A percentile compares a stretch with the other conserved stretches of the same genome.
These are phyloP conservation scores for Microcebus jonahi DNA, from an alignment of 2,113 vertebrate species.

Conservation along the genomic window DNA sequence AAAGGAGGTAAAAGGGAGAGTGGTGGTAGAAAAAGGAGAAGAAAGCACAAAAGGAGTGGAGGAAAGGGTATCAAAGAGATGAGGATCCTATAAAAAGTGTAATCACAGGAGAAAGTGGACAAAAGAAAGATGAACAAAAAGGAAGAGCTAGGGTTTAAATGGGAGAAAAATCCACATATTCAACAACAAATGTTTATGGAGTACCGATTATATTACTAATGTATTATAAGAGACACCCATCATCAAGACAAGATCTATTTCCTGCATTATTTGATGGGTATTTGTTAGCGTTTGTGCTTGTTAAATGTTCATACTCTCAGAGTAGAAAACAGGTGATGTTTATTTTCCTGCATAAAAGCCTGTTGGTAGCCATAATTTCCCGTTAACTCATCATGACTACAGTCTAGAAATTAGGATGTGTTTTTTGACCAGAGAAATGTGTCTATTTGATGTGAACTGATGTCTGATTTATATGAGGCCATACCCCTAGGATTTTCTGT, in stretches of 20 bases:
- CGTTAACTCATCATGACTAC: slow-evolving; percentile 42
- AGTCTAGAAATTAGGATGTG: slow-evolving; percentile 52
- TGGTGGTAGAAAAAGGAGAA: not conserved
- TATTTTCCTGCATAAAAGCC: slow-evolving; percentile 14
- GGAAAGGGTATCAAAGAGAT: not conserved
- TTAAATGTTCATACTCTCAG: slow-evolving; percentile 2
- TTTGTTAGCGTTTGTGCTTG: not conserved
- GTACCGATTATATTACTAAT: not conserved
- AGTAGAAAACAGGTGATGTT: not conserved
- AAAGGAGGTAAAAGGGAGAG: not conserved
- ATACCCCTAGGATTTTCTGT: slow-evolving; percentile 11
- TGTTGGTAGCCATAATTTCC: slow-evolving; percentile 36
- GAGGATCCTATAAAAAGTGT: not conserved
- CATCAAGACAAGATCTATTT: not conserved
- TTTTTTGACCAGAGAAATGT: slow-evolving; percentile 45
- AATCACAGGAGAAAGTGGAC: no score
- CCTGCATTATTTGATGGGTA: not conserved
- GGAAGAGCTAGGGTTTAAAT: not conserved
- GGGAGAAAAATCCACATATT: not conserved
- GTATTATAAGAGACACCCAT: not conserved
- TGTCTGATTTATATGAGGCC: not conserved
- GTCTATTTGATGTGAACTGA: not conserved
- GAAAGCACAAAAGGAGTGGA: not conserved
- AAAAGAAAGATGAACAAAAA: not conserved
- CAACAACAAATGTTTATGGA: not conserved